These are phyloP conservation scores for Rhipidura dahli DNA, from an alignment of 2,113 vertebrate genomes.

Conservation along the genomic window DNA sequence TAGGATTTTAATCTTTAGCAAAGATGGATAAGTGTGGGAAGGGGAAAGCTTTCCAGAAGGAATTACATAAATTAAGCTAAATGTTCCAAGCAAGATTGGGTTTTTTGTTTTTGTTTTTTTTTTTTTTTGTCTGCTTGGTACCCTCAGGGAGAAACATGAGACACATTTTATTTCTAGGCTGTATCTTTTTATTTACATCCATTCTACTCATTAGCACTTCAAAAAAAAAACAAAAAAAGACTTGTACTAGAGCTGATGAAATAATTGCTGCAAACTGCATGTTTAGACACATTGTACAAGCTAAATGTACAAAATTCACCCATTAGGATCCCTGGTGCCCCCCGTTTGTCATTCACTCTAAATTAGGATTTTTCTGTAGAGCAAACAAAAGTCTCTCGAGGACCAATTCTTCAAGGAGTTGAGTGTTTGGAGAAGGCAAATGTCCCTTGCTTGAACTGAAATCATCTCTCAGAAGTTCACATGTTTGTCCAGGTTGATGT, in stretches of 20 bases:
- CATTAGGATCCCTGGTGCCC: not conserved
- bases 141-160: not conserved
- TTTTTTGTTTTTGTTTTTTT: not conserved
- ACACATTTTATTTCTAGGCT: not conserved
- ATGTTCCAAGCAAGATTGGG: not conserved
- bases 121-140: not conserved
- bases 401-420: not conserved
- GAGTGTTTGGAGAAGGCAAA: accelerated
- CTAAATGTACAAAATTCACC: not conserved
- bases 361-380: not conserved
- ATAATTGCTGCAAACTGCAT: constrained; percentile 24
- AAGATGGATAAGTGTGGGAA: not conserved
- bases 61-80: not conserved
- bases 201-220: not conserved
- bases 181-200: constrained; percentile 6
- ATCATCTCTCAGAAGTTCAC: not conserved
- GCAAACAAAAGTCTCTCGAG: not conserved
- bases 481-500: not conserved
- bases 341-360: not conserved
- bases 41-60: not conserved
- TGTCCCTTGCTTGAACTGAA: not conserved
- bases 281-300: not conserved
- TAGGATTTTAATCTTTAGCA: not conserved
- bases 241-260: not conserved
- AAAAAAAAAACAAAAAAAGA: not conserved